Base-by-base conservation (phyloP, 2,113 vertebrate species). In the Amblyornis subalaris region DNA sequence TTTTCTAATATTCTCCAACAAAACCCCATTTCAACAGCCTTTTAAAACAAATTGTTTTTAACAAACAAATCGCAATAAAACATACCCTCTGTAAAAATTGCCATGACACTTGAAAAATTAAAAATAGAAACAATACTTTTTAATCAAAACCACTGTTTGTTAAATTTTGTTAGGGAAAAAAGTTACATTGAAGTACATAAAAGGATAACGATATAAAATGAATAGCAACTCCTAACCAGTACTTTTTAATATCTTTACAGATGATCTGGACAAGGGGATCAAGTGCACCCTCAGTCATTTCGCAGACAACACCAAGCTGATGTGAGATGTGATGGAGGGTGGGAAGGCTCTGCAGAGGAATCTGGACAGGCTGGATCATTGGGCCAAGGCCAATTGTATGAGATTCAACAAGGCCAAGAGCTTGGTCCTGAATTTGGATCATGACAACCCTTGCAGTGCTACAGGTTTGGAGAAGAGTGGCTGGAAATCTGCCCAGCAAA, bases 351-450 rank as follows among this genome's bases (percentile, higher is more conserved):
- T 35, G 21, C 61, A 66, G 76, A 66, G 35, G 11, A 7, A 26
- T 13, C 6, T 45, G 20, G 36, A 51, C 2, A 10, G 29, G 7
- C 12, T 45, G 36, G 21, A n/a, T 16, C 1, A 6, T 14, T 44
- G 22, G 42, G 3, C 42, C 3, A 1, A 71, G 12, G 26, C 8
- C 42, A 50, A 2, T 2, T 25, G 6, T 7, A 8, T 17, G 4
- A 73, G 16, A 7, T 28, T 21, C 40, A 28, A 9, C 8, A 25
- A 28, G 19, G 14, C 10, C 12, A 33, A 36, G 22, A 14, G 5
- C 18, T 3, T 1, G 18, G 15, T 66, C 24, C 14, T 19, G n/a
- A 9, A 15, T 12, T 42, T 42, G 12, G 42, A 12, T 23, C 45
- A 35, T 44, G 51, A 33, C 18, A 85, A 18, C 13, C 18, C 53